Base-by-base conservation (phyloP, 2,888 invertebrate genomes). In the Allophyes oxyacanthae region DNA sequence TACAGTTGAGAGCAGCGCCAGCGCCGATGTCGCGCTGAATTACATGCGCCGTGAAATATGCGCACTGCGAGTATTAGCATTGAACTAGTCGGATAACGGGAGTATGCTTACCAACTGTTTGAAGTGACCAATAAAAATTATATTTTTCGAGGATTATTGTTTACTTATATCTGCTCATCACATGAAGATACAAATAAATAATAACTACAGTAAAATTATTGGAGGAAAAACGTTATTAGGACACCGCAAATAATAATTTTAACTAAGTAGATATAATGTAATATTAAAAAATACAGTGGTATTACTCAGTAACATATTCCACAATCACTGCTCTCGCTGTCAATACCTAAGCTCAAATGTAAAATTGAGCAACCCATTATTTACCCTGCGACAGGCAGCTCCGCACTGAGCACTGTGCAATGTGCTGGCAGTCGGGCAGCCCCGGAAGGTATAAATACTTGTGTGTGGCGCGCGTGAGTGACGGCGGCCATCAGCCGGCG, bases 391-490 rank as follows among this genome's bases (percentile, higher is more conserved):
- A 52, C 63, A 52, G 30, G 42, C 44, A 8, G 58, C 56, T 34
- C 36, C 26, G 51, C 43, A 36, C 5, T 0, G 13, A 6, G 13
- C 14, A 4, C 25, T 8, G 30, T 25, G 25, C 20, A 6, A 28
- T 13, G 42, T 6, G 42, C 41, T 20, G 9, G 1, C 10, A 2
- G n/a, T n/a, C n/a, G 2, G 14, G 9, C 44, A 40, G 25, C 50
- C 32, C 66, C 75, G 72, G 72, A 70, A 72, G 63, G 46, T 59
- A 72, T 72, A 72, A 72, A 72, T 66, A 74, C 38, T 51, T 50
- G 48, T 37, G 10, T 10, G n/a, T 9, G 37, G 45, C 25, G 46
- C 25, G 58, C 71, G 62, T 71, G 59, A 57, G 59, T 50, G 50
- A 34, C 42, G 32, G 36, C 46, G 36, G 28, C 43, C 69, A 43